These are phyloP conservation scores for Tetramorium parvispinum DNA, from an alignment of 1,140 invertebrate species.

Conservation along the genomic window DNA sequence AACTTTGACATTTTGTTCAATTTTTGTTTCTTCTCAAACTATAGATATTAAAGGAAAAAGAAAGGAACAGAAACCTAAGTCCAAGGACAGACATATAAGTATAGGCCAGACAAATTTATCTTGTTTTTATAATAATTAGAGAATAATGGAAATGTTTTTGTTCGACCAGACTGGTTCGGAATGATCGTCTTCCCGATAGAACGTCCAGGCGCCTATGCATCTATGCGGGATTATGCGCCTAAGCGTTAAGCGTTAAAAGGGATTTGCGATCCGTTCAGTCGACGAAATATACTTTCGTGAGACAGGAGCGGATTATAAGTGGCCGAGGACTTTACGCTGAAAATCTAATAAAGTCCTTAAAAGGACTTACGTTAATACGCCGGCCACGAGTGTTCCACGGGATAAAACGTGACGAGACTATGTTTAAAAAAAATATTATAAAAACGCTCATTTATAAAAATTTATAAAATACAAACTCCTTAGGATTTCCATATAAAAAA, in stretches of 20 bases:
- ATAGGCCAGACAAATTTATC: not conserved
- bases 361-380: constrained; percentile 73
- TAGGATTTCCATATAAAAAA: not conserved
- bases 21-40: not conserved
- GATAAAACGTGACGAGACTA: constrained; percentile 55
- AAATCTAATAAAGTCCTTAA: constrained; percentile 75
- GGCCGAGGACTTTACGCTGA: constrained; percentile 67
- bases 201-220: not conserved
- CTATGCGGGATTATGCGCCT: constrained; percentile 42
- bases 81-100: not conserved
- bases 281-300: constrained; percentile 64
- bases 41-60: not conserved
- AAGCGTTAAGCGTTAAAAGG: constrained; percentile 57
- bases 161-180: not conserved
- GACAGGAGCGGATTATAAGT: constrained; percentile 68
- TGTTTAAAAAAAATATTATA: constrained; percentile 27
- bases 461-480: constrained; percentile 5
- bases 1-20: not conserved
- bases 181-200: not conserved
- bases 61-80: not conserved
- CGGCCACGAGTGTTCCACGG: constrained; percentile 64
- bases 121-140: constrained; percentile 30
- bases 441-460: constrained; percentile 6
- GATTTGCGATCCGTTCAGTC: constrained; percentile 46
- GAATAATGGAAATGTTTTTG: not conserved